A percentile compares a stretch with the other conserved stretches of the same genome.
Evolutionary conservation across 2,797 vertebrate genomes (phyloP).

Genomic region (Phalloptychus januarius): DNA sequence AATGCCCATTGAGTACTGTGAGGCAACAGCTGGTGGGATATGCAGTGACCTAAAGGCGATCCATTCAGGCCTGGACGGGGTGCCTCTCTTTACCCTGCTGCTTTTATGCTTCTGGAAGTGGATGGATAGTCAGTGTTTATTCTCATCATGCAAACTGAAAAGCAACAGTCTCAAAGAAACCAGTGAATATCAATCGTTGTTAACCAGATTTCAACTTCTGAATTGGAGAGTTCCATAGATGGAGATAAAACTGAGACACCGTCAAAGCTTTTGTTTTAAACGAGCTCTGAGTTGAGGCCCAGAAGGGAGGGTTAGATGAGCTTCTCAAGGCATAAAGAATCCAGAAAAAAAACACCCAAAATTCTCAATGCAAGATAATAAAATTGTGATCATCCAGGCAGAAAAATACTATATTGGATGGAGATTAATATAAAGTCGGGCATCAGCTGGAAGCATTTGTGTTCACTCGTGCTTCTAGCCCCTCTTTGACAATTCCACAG

Average conservation of each 20-base stretch:
- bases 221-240: slow-evolving; percentile 30
- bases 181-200: background rate
- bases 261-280: slow-evolving; percentile 45
- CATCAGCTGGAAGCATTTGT: slow-evolving; percentile 43
- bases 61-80: slow-evolving; percentile 72
- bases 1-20: slow-evolving; percentile 78
- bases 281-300: slow-evolving; percentile 59
- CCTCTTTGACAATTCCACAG: slow-evolving; percentile 57
- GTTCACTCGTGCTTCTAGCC: slow-evolving; percentile 35
- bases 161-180: slow-evolving; percentile 16
- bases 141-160: slow-evolving; percentile 48
- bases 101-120: slow-evolving; percentile 75
- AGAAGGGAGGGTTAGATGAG: slow-evolving; percentile 60
- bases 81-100: slow-evolving; percentile 66
- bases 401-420: slow-evolving; percentile 61
- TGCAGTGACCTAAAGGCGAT: slow-evolving; percentile 73
- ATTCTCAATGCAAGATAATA: slow-evolving; percentile 54
- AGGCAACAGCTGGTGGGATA: slow-evolving; percentile 80
- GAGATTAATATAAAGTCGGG: slow-evolving; percentile 64
- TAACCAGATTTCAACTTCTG: slow-evolving; percentile 41
- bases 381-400: slow-evolving; percentile 66
- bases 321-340: slow-evolving; percentile 44
- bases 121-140: slow-evolving; percentile 75
- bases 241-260: slow-evolving; percentile 54
- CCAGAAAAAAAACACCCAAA: slow-evolving; percentile 13